Conservation (phyloP, 2,888 invertebrate species). For the Torymus tubicola region DNA sequence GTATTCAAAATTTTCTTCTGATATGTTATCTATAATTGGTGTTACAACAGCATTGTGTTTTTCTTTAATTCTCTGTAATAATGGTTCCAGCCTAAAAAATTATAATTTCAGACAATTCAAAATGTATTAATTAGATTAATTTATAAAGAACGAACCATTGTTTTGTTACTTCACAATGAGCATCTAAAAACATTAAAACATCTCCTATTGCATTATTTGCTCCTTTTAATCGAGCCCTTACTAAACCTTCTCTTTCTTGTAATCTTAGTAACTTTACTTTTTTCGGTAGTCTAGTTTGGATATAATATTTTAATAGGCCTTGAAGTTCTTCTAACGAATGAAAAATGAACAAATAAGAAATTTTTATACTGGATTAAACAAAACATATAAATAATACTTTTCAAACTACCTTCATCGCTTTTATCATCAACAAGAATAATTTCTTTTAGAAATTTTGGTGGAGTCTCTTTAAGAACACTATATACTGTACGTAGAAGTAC, state of each 20-base stretch:
- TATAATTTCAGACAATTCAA: not conserved
- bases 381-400: conserved; percentile 6
- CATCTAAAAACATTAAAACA: conserved; percentile 91
- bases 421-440: conserved; percentile 97
- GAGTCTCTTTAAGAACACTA: conserved; percentile 90
- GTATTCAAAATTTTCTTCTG: conserved; percentile 87
- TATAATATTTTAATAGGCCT: conserved; percentile 88
- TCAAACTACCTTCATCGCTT: conserved; percentile 83
- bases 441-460: conserved; percentile 86
- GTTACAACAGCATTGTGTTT: conserved; percentile 89
- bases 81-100: conserved; percentile 85
- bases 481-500: conserved; percentile 90
- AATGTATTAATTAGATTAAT: not conserved
- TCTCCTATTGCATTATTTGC: conserved; percentile 89
- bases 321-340: conserved; percentile 80
- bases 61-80: conserved; percentile 90
- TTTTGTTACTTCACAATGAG: conserved; percentile 90
- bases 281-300: conserved; percentile 83
- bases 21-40: conserved; percentile 97
- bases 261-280: conserved; percentile 87
- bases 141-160: conserved; percentile 80
- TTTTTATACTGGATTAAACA: not conserved
- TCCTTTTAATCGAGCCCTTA: conserved; percentile 92
- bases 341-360: conserved; percentile 17
- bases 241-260: conserved; percentile 88